Evolutionary conservation across 2,888 invertebrate species (phyloP), one percentile per base, ranked within the genome.

Genomic region (Euproctis similis): DNA sequence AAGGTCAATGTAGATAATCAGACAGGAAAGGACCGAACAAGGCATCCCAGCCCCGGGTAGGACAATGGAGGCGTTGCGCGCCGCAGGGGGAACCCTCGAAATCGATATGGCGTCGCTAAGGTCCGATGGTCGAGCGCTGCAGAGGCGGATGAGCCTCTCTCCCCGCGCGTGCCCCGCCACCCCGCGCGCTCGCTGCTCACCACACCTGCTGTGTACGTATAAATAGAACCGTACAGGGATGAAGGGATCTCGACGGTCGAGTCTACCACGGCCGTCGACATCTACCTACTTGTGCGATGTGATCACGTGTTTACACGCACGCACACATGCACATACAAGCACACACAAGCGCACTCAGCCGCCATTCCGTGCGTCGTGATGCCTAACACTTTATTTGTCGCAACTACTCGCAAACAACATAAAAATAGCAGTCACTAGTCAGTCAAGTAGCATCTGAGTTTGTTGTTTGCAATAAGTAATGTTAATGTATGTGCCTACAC

Each of bases 71-170:
- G 74, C 67, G 56, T 60, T 67, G 67, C 77, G 81, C 78, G 78
- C 76, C 77, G 77, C 81, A 81, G 78, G 82, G 82, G 82, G 81
- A 81, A 78, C 78, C 81, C 77, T 81, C 78, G 81, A 82, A 84
- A 85, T 85, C 85, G 84, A 85, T 85, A 82, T 84, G 73, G 74
- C 82, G 81, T 74, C 81, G 84, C 82, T 82, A 84, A 84, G 84
- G 82, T 84, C 85, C 84, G 81, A 68, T 81, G 81, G 82, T 76
- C 81, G 74, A 77, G 64, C 76, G 73, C 77, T 78, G 80, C 78
- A 74, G 81, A 78, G 77, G 77, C 77, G 80, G 78, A 76, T 74
- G 75, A 72, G 74, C 70, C 60, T 61, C 51, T 58, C 62, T 70
- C 71, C 72, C 68, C 68, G 65, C 61, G 59, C 62, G 57, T 54